A percentile compares a stretch with the other conserved stretches of the same genome.
Conservation (phyloP, 2,888 invertebrate genomes). For the Saturnia pavonia region DNA sequence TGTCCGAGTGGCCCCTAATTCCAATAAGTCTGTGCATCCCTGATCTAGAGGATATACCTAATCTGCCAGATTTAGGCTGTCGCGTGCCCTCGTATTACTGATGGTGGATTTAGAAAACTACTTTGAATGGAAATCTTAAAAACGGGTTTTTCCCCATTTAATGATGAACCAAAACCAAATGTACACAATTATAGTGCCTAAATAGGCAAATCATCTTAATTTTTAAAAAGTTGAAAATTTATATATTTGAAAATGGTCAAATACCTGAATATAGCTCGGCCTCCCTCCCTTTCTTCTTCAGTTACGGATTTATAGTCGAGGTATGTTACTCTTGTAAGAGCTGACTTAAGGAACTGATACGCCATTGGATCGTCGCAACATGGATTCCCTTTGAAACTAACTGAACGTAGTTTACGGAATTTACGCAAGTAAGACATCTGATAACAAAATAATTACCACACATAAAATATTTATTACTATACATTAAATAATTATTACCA, state of each 20-base stretch:
- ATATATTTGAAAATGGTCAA: background rate
- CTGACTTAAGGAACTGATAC: conserved; percentile 85
- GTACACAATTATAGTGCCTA: no score
- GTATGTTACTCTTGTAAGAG: conserved; percentile 87
- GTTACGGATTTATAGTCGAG: conserved; percentile 88
- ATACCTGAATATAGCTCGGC: conserved; percentile 80
- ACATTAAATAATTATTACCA: background rate
- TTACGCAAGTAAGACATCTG: conserved; percentile 87
- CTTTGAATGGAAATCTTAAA: background rate
- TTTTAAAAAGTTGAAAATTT: no score
- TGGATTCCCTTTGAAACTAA: conserved; percentile 92
- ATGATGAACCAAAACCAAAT: background rate
- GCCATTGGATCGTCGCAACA: conserved; percentile 85
- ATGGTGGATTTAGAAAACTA: background rate
- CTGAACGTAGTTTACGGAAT: conserved; percentile 84
- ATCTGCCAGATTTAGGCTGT: no score
- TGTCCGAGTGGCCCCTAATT: no score
- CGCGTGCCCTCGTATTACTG: no score
- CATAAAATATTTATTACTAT: background rate
- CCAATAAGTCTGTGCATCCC: no score
- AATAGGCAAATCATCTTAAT: no score
- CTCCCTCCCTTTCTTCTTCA: conserved; percentile 80
- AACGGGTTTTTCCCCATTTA: background rate
- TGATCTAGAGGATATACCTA: no score
- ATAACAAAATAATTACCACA: conserved; percentile 20